Conservation (phyloP, 2,888 invertebrate genomes). For the Caenorhabditis afra region DNA sequence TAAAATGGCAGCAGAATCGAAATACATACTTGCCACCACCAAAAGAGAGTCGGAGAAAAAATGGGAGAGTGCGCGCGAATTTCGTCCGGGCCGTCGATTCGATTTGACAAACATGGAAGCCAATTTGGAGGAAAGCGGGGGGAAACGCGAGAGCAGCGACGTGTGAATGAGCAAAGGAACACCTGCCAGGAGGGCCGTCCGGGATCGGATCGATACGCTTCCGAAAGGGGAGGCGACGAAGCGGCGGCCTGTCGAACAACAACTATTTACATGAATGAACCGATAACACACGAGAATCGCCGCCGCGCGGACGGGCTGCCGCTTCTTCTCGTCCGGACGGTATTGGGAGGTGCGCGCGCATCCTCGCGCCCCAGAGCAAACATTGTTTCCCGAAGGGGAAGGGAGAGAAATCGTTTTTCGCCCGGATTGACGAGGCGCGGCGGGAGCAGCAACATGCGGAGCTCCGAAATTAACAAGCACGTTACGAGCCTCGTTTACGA, state of each 20-base stretch:
- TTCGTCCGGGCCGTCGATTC: background rate
- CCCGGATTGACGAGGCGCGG: constrained; percentile 9
- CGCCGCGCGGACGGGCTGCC: constrained; percentile 11
- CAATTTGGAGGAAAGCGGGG: constrained; percentile 1
- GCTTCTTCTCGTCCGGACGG: constrained; percentile 26
- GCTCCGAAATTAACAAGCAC: constrained; percentile 38
- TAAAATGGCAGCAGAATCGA: background rate
- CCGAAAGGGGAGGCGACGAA: constrained; percentile 10
- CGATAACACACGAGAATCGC: constrained; percentile 16
- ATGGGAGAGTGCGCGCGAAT: constrained; percentile 5
- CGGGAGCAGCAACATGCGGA: constrained; percentile 41
- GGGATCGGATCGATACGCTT: constrained; percentile 19
- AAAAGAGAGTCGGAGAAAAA: background rate
- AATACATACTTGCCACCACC: background rate
- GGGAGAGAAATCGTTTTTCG: constrained; percentile 22
- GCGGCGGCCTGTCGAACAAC: constrained; percentile 35
- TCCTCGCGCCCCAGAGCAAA: constrained; percentile 45
- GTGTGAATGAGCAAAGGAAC: constrained; percentile 46
- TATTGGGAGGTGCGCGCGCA: constrained; percentile 29
- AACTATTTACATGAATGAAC: constrained; percentile 53
- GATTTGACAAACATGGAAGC: constrained; percentile 45
- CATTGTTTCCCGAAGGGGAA: constrained; percentile 6
- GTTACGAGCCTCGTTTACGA: constrained; percentile 43
- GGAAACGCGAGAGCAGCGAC: constrained; percentile 30
- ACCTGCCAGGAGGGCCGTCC: constrained; percentile 26